Conservation (phyloP, 2,888 invertebrate species). For the Lasioglossum vierecki region DNA sequence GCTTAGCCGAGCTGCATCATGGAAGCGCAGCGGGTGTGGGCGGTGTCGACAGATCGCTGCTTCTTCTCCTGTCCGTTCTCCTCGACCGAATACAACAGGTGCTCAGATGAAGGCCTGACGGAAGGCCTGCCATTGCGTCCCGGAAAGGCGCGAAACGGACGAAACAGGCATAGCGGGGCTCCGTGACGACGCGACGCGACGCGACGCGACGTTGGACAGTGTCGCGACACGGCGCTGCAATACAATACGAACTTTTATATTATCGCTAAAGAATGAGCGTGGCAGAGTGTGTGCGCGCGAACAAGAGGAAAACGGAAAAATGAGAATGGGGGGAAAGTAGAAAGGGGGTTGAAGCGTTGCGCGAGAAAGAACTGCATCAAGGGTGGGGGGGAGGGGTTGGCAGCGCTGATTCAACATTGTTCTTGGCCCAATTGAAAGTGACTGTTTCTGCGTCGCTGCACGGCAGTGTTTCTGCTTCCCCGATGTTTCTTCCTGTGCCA, state of each 20-base stretch:
- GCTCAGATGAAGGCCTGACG: constrained; percentile 79
- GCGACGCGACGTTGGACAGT: neutral
- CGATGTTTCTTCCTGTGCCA: constrained; percentile 24
- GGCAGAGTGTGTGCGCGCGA: constrained; percentile 17
- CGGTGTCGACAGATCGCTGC: constrained; percentile 46
- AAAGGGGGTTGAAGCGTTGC: constrained; percentile 19
- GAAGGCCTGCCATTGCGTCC: constrained; percentile 33
- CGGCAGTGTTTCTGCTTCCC: constrained; percentile 17
- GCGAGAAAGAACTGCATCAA: constrained; percentile 15
- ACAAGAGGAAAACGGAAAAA: constrained; percentile 8
- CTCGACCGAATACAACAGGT: constrained; percentile 72
- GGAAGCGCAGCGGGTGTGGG: constrained; percentile 76
- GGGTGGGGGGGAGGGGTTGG: constrained; percentile 51
- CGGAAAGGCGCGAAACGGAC: constrained; percentile 33
- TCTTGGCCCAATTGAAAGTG: constrained; percentile 44
- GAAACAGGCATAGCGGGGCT: constrained; percentile 30
- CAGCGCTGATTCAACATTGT: constrained; percentile 51
- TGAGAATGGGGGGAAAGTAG: neutral
- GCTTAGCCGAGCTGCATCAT: constrained; percentile 87
- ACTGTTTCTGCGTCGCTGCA: constrained; percentile 42
- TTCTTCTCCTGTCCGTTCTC: constrained; percentile 71
- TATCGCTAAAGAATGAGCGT: constrained; percentile 41
- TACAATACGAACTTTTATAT: constrained; percentile 64
- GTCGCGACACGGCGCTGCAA: constrained; percentile 34
- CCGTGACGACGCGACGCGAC: neutral